phyloP scores from a whole-genome alignment of 2,113 vertebrate genomes.

The Chamaea fasciata region DNA sequence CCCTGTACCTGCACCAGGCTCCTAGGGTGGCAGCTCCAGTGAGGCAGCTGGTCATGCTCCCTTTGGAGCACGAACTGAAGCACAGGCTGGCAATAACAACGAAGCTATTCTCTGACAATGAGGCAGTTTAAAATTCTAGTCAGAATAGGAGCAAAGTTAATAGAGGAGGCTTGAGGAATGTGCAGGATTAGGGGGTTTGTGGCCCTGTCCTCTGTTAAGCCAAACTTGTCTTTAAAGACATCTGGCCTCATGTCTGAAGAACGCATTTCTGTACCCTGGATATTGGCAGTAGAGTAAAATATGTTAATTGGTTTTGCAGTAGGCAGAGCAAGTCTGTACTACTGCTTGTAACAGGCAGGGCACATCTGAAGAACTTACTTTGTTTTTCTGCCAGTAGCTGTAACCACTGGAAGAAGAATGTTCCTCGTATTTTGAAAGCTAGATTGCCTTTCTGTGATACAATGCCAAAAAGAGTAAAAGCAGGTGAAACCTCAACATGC shows the following conservation, averaged over 20 bases:
- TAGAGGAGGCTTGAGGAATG: background rate
- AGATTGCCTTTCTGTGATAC: background rate
- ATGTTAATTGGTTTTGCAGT: background rate
- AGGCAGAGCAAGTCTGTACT: background rate
- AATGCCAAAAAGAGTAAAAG: background rate
- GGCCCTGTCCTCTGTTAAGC: background rate
- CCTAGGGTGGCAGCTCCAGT: accelerated
- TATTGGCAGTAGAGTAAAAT: background rate
- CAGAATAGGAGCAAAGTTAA: background rate
- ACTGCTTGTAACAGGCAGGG: background rate
- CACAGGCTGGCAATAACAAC: background rate
- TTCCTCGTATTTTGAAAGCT: background rate
- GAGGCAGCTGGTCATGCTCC: background rate
- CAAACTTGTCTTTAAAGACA: background rate
- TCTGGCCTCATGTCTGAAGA: background rate
- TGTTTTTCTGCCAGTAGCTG: background rate
- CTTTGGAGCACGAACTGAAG: background rate
- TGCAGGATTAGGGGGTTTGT: background rate
- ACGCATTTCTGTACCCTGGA: background rate
- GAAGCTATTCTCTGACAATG: background rate
- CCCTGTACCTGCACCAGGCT: background rate
- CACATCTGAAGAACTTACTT: background rate
- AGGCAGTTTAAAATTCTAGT: background rate
- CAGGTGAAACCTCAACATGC: background rate
- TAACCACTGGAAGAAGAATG: background rate